phyloP scores from a whole-genome alignment of 1,140 invertebrate species.

The Acromyrmex charruanus region DNA sequence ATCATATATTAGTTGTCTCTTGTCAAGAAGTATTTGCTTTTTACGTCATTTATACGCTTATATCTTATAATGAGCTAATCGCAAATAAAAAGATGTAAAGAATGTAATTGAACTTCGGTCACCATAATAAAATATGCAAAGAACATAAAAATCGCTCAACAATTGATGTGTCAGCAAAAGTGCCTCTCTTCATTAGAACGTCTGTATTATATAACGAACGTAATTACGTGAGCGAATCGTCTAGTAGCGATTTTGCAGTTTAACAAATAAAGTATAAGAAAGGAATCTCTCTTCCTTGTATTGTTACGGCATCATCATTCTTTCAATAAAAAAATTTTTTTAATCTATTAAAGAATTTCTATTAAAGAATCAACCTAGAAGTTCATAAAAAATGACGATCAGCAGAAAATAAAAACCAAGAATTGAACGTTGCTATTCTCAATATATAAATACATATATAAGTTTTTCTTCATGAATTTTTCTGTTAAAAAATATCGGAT shows the following conservation, averaged over 20 bases:
- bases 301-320: background rate
- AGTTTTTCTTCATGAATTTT: background rate
- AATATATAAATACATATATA: background rate
- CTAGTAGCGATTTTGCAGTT: background rate
- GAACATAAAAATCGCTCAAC: background rate
- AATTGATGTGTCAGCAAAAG: background rate
- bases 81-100: background rate
- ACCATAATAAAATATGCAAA: background rate
- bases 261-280: background rate
- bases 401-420: background rate
- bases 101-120: background rate
- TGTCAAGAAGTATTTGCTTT: background rate
- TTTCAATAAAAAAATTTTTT: background rate
- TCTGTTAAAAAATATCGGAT: background rate
- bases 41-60: background rate
- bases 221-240: background rate
- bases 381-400: background rate
- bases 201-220: background rate
- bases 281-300: background rate
- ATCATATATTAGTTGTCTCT: background rate
- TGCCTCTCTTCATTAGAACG: background rate
- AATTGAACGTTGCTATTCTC: background rate
- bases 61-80: background rate
- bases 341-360: background rate
- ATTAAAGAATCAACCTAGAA: background rate